phyloP scores from a whole-genome alignment of 2,113 vertebrate species.

The Trogon surrucura region DNA sequence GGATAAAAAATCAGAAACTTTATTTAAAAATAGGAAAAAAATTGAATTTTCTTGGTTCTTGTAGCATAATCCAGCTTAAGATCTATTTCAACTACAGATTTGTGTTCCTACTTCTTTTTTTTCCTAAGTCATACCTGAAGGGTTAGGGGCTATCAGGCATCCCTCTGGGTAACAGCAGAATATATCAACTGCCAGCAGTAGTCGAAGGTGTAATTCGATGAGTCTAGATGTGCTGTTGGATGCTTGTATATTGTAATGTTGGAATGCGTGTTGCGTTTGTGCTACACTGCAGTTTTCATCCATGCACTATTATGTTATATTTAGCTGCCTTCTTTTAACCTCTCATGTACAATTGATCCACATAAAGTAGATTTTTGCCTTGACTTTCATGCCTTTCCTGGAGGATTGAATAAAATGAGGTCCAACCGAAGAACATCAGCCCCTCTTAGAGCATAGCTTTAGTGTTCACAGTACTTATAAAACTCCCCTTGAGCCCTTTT shows the following conservation, averaged over 20 bases:
- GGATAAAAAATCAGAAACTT: not conserved
- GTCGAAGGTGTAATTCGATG: not conserved
- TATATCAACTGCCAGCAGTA: not conserved
- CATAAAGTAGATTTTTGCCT: constrained; percentile 1
- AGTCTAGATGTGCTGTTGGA: not conserved
- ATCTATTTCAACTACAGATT: not conserved
- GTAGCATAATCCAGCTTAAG: not conserved
- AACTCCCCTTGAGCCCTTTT: constrained; percentile 23
- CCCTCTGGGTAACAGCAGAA: not conserved
- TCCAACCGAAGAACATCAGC: constrained; percentile 1
- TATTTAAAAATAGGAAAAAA: not conserved
- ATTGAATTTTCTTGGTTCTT: not conserved
- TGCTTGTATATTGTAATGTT: not conserved
- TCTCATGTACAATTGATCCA: not conserved
- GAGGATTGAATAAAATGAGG: constrained; percentile 18
- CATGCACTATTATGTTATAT: not conserved
- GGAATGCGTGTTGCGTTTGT: not conserved
- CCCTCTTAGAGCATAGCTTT: constrained; percentile 12
- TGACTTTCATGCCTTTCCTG: not conserved
- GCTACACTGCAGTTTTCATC: constrained; percentile 6
- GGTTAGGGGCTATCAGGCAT: not conserved
- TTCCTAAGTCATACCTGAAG: not conserved
- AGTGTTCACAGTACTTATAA: not conserved
- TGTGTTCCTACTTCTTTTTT: not conserved
- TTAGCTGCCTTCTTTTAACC: constrained; percentile 39